These are phyloP conservation scores for Drusus annulatus DNA, from an alignment of 1,140 invertebrate species.

Conservation along the genomic window DNA sequence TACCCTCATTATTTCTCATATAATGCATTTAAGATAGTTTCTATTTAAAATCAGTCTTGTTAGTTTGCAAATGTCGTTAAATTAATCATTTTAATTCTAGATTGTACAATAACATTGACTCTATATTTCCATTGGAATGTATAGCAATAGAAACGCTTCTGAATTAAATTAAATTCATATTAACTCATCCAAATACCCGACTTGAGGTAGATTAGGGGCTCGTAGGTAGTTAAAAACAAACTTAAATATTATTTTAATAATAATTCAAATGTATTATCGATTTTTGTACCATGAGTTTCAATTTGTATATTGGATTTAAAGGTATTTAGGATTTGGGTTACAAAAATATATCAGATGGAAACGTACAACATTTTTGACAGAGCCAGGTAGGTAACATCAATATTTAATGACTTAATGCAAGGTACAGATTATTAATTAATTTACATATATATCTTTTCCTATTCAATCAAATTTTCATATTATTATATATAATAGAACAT, in stretches of 20 bases:
- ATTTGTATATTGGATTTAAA: slow-evolving; percentile 13
- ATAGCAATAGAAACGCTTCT: slow-evolving; percentile 18
- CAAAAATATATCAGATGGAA: slow-evolving; percentile 39
- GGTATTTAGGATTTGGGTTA: slow-evolving; percentile 13
- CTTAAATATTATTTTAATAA: background rate
- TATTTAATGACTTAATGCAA: slow-evolving; percentile 6
- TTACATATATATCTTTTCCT: slow-evolving; percentile 9
- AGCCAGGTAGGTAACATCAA: slow-evolving; percentile 7
- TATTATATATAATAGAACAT: background rate
- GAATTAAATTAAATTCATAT: slow-evolving; percentile 12
- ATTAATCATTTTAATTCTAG: slow-evolving; percentile 52
- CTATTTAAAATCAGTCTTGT: slow-evolving; percentile 60
- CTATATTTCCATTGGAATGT: slow-evolving; percentile 23
- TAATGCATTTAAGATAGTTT: slow-evolving; percentile 43
- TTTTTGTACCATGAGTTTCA: slow-evolving; percentile 57
- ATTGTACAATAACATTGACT: slow-evolving; percentile 52
- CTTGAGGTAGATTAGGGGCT: slow-evolving; percentile 50
- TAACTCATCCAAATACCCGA: background rate
- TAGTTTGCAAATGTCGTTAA: slow-evolving; percentile 55
- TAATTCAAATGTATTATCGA: slow-evolving; percentile 48
- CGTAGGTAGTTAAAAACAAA: slow-evolving; percentile 5
- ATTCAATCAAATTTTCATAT: slow-evolving; percentile 1
- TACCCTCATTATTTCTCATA: slow-evolving; percentile 21
- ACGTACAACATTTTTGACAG: slow-evolving; percentile 21
- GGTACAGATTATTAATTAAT: slow-evolving; percentile 29